These are phyloP conservation scores for Tapirus terrestris DNA, from an alignment of 2,113 vertebrate genomes.

Conservation along the genomic window DNA sequence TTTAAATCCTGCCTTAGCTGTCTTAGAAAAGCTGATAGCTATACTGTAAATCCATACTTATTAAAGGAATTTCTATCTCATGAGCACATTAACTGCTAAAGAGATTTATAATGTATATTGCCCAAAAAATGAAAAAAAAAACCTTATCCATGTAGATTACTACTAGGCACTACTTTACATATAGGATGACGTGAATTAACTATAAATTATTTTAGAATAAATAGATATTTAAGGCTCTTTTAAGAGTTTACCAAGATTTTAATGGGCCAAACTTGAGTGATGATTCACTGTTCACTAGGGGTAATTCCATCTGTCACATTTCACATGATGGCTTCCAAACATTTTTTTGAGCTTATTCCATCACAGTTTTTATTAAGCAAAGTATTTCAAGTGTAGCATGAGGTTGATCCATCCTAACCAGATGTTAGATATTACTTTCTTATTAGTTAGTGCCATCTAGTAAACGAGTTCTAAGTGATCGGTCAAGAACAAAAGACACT, in stretches of 20 bases:
- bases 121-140: not conserved
- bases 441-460: not conserved
- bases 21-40: slow-evolving; percentile 36
- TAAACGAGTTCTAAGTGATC: slow-evolving; percentile 2
- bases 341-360: slow-evolving; percentile 85
- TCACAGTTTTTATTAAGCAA: slow-evolving; percentile 80
- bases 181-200: slow-evolving; percentile 56
- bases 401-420: slow-evolving; percentile 67
- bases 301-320: slow-evolving; percentile 84
- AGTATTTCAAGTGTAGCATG: slow-evolving; percentile 80
- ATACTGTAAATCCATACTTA: not conserved
- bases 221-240: slow-evolving; percentile 68
- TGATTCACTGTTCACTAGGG: slow-evolving; percentile 79
- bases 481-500: slow-evolving; percentile 45
- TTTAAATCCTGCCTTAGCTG: slow-evolving; percentile 11
- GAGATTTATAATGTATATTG: slow-evolving; percentile 41
- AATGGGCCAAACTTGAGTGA: slow-evolving; percentile 82
- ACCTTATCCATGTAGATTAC: not conserved
- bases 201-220: slow-evolving; percentile 78
- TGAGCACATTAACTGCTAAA: slow-evolving; percentile 59
- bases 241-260: slow-evolving; percentile 78
- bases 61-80: slow-evolving; percentile 51
- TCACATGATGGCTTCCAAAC: slow-evolving; percentile 83
- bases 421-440: slow-evolving; percentile 58
- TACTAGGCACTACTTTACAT: not conserved